Evolutionary conservation across 92 coral and sea anemone genomes (phyloP), one percentile per base, ranked within the genome.

Genomic region (Siderastrea siderea): DNA sequence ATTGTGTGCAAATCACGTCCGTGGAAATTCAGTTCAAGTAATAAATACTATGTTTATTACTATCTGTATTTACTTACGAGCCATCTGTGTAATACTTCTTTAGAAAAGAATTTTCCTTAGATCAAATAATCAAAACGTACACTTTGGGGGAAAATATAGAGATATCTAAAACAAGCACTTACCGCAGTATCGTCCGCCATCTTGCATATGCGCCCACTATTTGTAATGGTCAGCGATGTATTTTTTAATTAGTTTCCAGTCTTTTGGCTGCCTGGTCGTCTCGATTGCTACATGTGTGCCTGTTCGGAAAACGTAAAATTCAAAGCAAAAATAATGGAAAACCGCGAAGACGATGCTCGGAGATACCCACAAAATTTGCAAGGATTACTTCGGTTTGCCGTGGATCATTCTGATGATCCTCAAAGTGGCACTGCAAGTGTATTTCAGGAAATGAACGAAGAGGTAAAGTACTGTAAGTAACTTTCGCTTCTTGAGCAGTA

Each of bases 361-460:
- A 66, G 84, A 52, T 68, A 72, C 17, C 95, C 91, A 51, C 88
- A 88, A 8, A 91, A 82, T 67, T 68, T 93, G 63, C 93, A 93
- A 84, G 95, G 94, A 17, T 66, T 95, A 19, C 91, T 95, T 4
- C 87, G 84, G 73, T 66, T 95, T 82, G 86, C 95, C 4, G 78
- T 92, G 47, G 86, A 84, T 16, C 52, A 85, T 57, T 81, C 89
- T 46, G 90, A 85, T 44, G 90, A 69, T 11, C 81, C 81, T 7
- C 87, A 81, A 15, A 62, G 69, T 15, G 86, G 81, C 51, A 71
- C 92, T 17, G 46, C 90, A 1, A 90, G 93, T 60, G 83, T 57
- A 6, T 89, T 87, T 53, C 77, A 80, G 57, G 98, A 93, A 80
- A 93, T 95, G 95, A 84, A 84, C 71, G 89, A 92, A 62, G 96